Evolutionary conservation across 2,888 invertebrate species (phyloP), one percentile per base, ranked within the genome.

Genomic region (Drosophila silvestris): DNA sequence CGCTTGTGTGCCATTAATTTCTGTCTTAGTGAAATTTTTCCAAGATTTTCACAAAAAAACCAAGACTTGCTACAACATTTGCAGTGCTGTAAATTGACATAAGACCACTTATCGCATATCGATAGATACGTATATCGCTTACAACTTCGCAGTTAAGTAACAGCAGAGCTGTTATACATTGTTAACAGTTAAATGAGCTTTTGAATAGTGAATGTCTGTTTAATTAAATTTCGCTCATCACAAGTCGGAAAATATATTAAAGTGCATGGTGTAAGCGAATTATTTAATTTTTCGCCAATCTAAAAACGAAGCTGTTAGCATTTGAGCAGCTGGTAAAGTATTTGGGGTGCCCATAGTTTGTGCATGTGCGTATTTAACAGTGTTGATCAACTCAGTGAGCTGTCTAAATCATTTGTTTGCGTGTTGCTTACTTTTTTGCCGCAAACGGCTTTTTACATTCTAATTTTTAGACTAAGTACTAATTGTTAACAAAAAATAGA

Each of bases 1-100:
- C 87, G 86, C 77, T 85, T 91, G 63, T 92, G 82, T 82, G 90
- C 92, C 91, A 91, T 91, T 90, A 92, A 91, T 91, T 89, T 89
- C 69, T 85, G 76, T 73, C 82, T 83, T 52, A 91, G 67, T 80
- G 75, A 64, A 89, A 90, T 88, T 89, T 83, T 87, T 60, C 56
- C 59, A 58, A 47, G 54, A 67, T 88, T 82, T 79, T 77, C 62
- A 67, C 73, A 70, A 39, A 67, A 47, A 10, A 47, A 47, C 26
- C 47, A 47, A 66, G 61, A 57, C 52, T 65, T 62, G 54, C 10
- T 62, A 58, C 51, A 64, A 28, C 57, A 64, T 47, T 39, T 74
- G 62, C 62, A 80, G 77, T 73, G 73, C 65, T 70, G 68, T 28
- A 32, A 64, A 26, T 19, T 28, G 47, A 51, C 9, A 47, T 37